phyloP scores from a whole-genome alignment of 2,797 vertebrate species.

The Nannoperca obscura region DNA sequence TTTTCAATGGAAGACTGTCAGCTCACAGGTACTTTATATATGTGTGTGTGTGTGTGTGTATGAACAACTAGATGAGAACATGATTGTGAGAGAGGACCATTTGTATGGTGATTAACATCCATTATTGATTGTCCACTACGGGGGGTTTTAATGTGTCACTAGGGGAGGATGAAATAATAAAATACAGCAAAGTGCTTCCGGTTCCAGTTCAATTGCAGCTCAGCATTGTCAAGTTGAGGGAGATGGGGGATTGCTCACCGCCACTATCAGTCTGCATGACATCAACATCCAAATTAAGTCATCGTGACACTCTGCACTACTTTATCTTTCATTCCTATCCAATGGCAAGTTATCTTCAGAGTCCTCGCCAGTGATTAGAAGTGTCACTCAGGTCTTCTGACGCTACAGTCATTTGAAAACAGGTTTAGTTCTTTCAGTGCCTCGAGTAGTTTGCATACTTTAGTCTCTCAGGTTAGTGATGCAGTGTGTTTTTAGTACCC shows the following conservation, averaged over 20 bases:
- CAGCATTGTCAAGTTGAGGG: slow-evolving; percentile 28
- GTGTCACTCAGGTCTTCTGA: slow-evolving; percentile 18
- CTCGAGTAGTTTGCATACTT: slow-evolving; percentile 29
- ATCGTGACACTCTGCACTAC: background rate
- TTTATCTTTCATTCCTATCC: slow-evolving; percentile 5
- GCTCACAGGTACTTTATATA: slow-evolving; percentile 31
- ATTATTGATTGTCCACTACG: slow-evolving; percentile 57
- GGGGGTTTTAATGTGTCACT: slow-evolving; percentile 54
- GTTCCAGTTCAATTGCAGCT: slow-evolving; percentile 35
- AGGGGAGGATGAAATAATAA: slow-evolving; percentile 54
- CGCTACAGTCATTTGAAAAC: slow-evolving; percentile 15
- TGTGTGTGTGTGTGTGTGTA: no score
- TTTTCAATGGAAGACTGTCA: background rate
- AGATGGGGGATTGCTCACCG: slow-evolving; percentile 23
- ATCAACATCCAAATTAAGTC: slow-evolving; percentile 53
- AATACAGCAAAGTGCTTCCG: slow-evolving; percentile 55
- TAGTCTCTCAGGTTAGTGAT: slow-evolving; percentile 31
- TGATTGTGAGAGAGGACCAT: slow-evolving; percentile 5
- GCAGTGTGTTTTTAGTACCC: slow-evolving; percentile 49
- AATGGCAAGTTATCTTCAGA: slow-evolving; percentile 24
- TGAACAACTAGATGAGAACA: background rate
- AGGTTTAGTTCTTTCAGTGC: slow-evolving; percentile 25
- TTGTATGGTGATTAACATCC: slow-evolving; percentile 38
- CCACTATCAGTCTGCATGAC: slow-evolving; percentile 46
- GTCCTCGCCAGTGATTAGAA: slow-evolving; percentile 4